phyloP scores from a whole-genome alignment of 2,113 vertebrate species.

The Neolamprologus sp. region DNA sequence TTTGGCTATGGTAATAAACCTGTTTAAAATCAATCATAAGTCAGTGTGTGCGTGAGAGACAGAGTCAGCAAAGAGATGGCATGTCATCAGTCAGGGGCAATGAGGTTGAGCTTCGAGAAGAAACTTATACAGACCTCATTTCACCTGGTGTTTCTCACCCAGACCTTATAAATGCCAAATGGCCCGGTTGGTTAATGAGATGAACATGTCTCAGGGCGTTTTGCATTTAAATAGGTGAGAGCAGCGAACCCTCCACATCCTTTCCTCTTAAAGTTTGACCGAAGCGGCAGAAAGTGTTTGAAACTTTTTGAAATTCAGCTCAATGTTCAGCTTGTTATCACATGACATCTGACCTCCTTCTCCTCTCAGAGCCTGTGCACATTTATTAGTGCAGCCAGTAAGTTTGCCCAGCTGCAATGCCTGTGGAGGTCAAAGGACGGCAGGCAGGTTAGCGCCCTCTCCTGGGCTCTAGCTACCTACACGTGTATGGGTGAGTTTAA shows the following conservation, averaged over 20 bases:
- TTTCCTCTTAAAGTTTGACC: neutral
- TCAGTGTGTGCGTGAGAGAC: neutral
- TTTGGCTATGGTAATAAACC: slow-evolving; percentile 78
- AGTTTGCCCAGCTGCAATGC: slow-evolving; percentile 82
- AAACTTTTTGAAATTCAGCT: neutral
- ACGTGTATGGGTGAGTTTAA: slow-evolving; percentile 78
- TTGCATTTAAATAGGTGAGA: neutral
- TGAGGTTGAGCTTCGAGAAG: neutral
- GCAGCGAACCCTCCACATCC: neutral
- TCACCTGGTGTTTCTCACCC: neutral
- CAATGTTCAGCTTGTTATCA: neutral
- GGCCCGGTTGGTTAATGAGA: neutral
- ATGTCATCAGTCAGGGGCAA: slow-evolving; percentile 19
- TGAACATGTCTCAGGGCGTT: neutral
- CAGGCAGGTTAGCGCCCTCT: slow-evolving; percentile 77
- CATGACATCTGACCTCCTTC: neutral
- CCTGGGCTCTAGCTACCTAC: slow-evolving; percentile 82
- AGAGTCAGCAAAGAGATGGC: neutral
- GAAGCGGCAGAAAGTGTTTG: neutral
- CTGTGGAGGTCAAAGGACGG: slow-evolving; percentile 82
- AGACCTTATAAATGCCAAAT: neutral
- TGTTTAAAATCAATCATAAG: neutral
- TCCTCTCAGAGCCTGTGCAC: slow-evolving; percentile 81
- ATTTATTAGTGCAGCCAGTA: slow-evolving; percentile 82
- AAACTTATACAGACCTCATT: neutral